Evolutionary conservation across 1,140 invertebrate species (phyloP).

Genomic region (Anagrus nilaparvatae): DNA sequence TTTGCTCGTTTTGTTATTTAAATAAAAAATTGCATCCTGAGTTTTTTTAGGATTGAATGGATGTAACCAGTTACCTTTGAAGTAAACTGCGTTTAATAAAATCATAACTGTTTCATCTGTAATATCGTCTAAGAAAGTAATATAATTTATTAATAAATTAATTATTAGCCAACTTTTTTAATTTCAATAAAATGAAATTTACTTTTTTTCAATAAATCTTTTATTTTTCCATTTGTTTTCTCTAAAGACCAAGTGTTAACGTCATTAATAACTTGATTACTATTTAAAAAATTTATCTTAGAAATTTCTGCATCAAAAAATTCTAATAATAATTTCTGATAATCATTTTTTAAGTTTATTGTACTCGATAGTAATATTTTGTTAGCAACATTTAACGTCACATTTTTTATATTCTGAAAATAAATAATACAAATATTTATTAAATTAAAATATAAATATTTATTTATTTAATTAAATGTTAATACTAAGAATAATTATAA

Average conservation of each 20-base stretch:
- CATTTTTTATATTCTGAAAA: conserved; percentile 19
- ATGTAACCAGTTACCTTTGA: conserved; percentile 58
- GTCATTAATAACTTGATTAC: conserved; percentile 32
- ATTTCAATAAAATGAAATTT: too few species aligned
- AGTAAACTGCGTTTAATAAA: conserved; percentile 60
- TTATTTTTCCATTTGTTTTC: conserved; percentile 53
- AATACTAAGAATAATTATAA: too few species aligned
- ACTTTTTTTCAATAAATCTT: conserved; percentile 36
- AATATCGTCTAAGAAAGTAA: conserved; percentile 36
- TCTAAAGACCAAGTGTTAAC: conserved; percentile 58
- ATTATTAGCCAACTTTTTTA: too few species aligned
- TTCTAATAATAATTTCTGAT: conserved; percentile 9
- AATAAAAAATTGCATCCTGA: conserved; percentile 41
- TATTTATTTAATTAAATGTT: too few species aligned
- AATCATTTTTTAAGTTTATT: conserved; percentile 14
- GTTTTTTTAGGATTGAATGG: conserved; percentile 49
- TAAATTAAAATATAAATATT: too few species aligned
- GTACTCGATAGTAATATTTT: conserved; percentile 19
- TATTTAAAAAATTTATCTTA: conserved; percentile 43
- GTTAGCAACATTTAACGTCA: conserved; percentile 21
- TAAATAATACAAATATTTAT: too few species aligned
- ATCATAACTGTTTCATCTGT: conserved; percentile 40
- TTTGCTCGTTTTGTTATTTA: conserved; percentile 32
- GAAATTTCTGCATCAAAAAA: conserved; percentile 38
- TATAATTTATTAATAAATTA: too few species aligned